Evolutionary conservation across 2,113 vertebrate genomes (phyloP).

Genomic region (Sardina pilchardus): DNA sequence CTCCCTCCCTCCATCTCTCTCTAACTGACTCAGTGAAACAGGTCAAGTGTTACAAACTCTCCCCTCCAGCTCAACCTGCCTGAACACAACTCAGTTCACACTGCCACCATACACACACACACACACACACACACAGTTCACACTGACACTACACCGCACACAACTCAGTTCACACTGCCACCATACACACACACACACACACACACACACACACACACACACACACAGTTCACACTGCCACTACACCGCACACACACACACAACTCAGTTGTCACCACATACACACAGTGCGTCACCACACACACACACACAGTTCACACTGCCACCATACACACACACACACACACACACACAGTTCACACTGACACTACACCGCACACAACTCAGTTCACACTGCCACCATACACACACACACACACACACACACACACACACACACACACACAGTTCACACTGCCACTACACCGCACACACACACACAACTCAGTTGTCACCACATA

Average conservation of each 20-base stretch:
- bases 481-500: too few relatives aligned
- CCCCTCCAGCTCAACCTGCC: conserved; percentile 76
- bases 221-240: background rate
- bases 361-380: too few relatives aligned
- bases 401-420: background rate
- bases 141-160: too few relatives aligned
- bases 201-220: conserved; percentile 38
- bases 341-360: too few relatives aligned
- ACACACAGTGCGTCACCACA: conserved; percentile 38
- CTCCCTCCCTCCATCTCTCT: conserved; percentile 61
- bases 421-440: conserved; percentile 29
- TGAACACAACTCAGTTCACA: conserved; percentile 65
- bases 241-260: too few relatives aligned
- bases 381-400: conserved; percentile 20
- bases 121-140: too few relatives aligned
- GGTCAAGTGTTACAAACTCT: conserved; percentile 79
- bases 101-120: too few relatives aligned
- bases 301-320: conserved; percentile 60
- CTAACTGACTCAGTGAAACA: conserved; percentile 76
- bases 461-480: too few relatives aligned
- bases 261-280: too few relatives aligned
- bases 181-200: background rate
- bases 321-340: too few relatives aligned
- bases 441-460: background rate
- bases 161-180: too few relatives aligned